phyloP scores from a whole-genome alignment of 2,888 invertebrate species.

The Tachina fera region DNA sequence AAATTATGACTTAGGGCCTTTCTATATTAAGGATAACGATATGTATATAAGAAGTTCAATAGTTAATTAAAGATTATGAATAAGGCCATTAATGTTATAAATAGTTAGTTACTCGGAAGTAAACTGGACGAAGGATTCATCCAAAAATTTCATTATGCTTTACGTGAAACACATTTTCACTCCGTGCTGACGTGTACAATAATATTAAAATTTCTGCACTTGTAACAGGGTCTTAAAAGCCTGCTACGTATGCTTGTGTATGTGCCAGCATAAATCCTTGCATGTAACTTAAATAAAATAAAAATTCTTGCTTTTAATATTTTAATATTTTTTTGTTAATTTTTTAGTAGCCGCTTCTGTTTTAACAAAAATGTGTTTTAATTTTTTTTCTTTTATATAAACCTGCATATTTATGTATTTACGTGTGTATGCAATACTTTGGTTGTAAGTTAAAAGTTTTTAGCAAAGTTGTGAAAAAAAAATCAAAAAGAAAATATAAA shows the following conservation, averaged over 20 bases:
- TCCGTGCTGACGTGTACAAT: no score
- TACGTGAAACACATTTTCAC: no score
- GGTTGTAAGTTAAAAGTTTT: conserved; percentile 30
- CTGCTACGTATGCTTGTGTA: background rate
- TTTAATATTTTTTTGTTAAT: background rate
- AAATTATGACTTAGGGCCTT: no score
- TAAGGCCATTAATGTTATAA: no score
- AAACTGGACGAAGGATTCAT: no score
- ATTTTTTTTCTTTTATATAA: conserved; percentile 10
- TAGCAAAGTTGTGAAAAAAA: conserved; percentile 13
- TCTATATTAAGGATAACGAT: no score
- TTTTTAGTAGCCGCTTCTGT: conserved; percentile 25
- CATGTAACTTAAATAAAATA: background rate
- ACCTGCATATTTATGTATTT: background rate
- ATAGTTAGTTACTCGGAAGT: no score
- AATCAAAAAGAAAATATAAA: background rate
- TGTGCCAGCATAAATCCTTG: background rate
- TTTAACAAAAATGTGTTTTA: conserved; percentile 15
- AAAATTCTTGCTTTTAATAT: background rate
- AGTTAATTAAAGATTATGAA: no score
- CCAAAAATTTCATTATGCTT: no score
- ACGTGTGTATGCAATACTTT: background rate
- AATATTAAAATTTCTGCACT: background rate
- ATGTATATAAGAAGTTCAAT: no score
- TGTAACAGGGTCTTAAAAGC: background rate